These are phyloP conservation scores for Bombus waltoni DNA, from an alignment of 1,140 invertebrate species.

Conservation along the genomic window DNA sequence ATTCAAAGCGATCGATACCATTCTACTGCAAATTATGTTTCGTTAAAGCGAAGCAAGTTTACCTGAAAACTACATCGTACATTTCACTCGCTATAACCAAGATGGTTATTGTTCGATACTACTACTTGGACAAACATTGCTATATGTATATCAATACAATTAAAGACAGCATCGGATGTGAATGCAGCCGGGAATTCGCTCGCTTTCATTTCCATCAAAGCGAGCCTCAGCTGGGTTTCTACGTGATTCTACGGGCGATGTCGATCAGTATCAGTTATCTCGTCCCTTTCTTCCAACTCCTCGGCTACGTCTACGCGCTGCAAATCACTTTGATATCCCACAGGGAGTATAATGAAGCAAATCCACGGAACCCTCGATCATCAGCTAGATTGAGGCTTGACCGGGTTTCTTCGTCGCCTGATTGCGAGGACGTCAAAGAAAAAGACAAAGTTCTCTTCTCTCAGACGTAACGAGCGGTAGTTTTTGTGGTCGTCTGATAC, in stretches of 20 bases:
- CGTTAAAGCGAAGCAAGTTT: background rate
- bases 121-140: background rate
- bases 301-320: slow-evolving; percentile 2
- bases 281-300: slow-evolving; percentile 22
- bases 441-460: slow-evolving; percentile 16
- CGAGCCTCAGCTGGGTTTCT: background rate
- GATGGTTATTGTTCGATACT: background rate
- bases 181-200: background rate
- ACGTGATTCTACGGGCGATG: slow-evolving; percentile 1
- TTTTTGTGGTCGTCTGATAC: background rate
- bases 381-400: slow-evolving; percentile 42
- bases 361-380: slow-evolving; percentile 49
- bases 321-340: slow-evolving; percentile 58
- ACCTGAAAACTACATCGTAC: background rate
- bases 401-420: slow-evolving; percentile 45
- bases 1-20: too few species aligned
- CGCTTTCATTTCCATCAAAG: slow-evolving; percentile 13
- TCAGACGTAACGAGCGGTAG: slow-evolving; percentile 1
- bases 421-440: slow-evolving; percentile 54
- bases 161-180: background rate
- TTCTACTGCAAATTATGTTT: background rate
- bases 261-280: slow-evolving; percentile 39
- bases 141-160: background rate
- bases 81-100: background rate
- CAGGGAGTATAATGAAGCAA: slow-evolving; percentile 56